These are phyloP conservation scores for Aleiodes alternator DNA, from an alignment of 2,888 invertebrate species.

Conservation along the genomic window DNA sequence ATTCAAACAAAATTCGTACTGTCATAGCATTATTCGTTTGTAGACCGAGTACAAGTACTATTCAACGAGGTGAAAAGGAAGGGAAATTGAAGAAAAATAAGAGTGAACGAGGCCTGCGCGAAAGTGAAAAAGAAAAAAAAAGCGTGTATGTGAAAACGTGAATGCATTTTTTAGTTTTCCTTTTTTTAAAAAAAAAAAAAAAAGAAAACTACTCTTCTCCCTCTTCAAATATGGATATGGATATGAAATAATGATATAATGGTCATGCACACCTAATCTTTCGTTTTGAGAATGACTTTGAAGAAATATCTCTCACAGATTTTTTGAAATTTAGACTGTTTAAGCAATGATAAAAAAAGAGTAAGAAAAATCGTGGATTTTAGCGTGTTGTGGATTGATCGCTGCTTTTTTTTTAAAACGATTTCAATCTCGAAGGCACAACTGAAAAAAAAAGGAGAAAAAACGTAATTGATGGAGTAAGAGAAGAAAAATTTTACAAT, in stretches of 20 bases:
- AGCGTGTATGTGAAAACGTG: conserved; percentile 43
- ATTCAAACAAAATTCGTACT: conserved; percentile 13
- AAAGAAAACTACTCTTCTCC: conserved; percentile 1
- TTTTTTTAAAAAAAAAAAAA: conserved; percentile 21
- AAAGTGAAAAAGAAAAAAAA: conserved; percentile 19
- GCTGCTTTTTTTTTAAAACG: conserved; percentile 25
- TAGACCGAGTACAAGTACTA: conserved; percentile 29
- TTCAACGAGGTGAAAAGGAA: conserved; percentile 28
- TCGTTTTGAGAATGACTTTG: conserved; percentile 17
- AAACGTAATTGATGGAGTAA: conserved; percentile 34
- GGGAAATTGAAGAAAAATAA: conserved; percentile 31
- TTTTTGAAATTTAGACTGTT: background rate
- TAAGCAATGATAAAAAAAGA: background rate
- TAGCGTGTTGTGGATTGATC: conserved; percentile 27
- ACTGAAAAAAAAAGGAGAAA: background rate
- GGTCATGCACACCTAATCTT: conserved; percentile 8
- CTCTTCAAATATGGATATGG: conserved; percentile 24
- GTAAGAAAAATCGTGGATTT: background rate
- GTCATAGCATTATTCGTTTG: conserved; percentile 35
- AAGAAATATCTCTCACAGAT: conserved; percentile 19
- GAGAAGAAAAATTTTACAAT: conserved; percentile 41
- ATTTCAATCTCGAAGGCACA: conserved; percentile 29
- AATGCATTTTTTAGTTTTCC: conserved; percentile 38
- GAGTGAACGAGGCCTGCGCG: conserved; percentile 36
- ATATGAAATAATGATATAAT: conserved; percentile 23